Conservation (phyloP, 2,888 invertebrate species). For the Octonoba sinensis region DNA sequence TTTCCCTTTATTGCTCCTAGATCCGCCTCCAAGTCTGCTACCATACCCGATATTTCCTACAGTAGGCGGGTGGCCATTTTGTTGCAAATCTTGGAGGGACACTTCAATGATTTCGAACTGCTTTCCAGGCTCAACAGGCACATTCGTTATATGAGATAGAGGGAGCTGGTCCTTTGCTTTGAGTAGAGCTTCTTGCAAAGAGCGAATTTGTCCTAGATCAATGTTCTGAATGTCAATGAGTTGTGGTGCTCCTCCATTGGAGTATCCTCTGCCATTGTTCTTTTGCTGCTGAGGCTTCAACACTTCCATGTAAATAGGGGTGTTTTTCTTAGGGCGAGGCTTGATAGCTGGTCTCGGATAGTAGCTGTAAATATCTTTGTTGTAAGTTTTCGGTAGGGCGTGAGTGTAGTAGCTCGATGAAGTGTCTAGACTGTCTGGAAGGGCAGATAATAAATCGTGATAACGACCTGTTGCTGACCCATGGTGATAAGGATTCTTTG, state of each 20-base stretch:
- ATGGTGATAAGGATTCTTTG: not conserved
- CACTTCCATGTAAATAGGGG: constrained; percentile 47
- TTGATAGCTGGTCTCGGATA: constrained; percentile 56
- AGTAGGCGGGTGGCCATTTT: constrained; percentile 9
- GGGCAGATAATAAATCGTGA: constrained; percentile 43
- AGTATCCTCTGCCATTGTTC: not conserved
- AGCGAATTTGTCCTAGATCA: constrained; percentile 29
- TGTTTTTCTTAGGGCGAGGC: constrained; percentile 36
- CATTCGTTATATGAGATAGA: constrained; percentile 19
- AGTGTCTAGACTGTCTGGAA: constrained; percentile 30
- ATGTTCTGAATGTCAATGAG: constrained; percentile 34
- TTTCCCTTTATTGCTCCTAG: constrained; percentile 15
- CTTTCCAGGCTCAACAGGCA: constrained; percentile 19
- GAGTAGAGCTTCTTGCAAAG: constrained; percentile 30
- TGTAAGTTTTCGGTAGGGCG: constrained; percentile 25
- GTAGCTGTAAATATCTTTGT: constrained; percentile 57
- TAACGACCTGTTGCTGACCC: constrained; percentile 18
- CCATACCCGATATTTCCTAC: not conserved
- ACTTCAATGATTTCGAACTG: constrained; percentile 38
- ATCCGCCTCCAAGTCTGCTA: constrained; percentile 1
- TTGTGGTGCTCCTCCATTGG: not conserved
- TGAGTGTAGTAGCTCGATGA: constrained; percentile 38
- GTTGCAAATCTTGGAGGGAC: constrained; percentile 19
- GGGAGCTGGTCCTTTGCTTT: constrained; percentile 25
- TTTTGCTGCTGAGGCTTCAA: constrained; percentile 33